A percentile compares a stretch with the other conserved stretches of the same genome.
These are phyloP conservation scores for Drosophila sturtevanti DNA, from an alignment of 1,140 invertebrate genomes.

Conservation along the genomic window DNA sequence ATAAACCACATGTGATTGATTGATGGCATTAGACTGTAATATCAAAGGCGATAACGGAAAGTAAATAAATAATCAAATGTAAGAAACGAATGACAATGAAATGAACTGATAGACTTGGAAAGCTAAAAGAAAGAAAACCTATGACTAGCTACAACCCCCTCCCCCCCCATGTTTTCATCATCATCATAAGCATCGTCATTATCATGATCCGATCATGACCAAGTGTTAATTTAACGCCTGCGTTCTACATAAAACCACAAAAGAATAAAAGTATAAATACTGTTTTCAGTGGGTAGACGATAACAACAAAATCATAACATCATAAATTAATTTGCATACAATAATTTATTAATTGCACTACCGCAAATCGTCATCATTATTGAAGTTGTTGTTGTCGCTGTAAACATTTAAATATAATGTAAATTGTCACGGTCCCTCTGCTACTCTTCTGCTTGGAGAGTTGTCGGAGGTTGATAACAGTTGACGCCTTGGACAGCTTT, in stretches of 20 bases:
- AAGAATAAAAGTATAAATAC: slow-evolving; percentile 1
- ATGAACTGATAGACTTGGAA: slow-evolving; percentile 21
- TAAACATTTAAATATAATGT: slow-evolving; percentile 49
- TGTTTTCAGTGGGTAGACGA: slow-evolving; percentile 22
- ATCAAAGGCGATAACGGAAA: slow-evolving; percentile 46
- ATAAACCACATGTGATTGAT: slow-evolving; percentile 67
- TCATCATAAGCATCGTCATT: too few relatives aligned
- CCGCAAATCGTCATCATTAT: slow-evolving; percentile 19
- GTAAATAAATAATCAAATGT: slow-evolving; percentile 54
- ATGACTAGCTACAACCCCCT: neutral
- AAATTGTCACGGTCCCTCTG: neutral
- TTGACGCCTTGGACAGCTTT: slow-evolving; percentile 10
- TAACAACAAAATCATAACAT: slow-evolving; percentile 36
- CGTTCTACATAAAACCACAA: slow-evolving; percentile 67
- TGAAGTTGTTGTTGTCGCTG: slow-evolving; percentile 13
- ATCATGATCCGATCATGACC: slow-evolving; percentile 1
- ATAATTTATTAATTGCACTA: slow-evolving; percentile 76
- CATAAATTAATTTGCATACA: slow-evolving; percentile 77
- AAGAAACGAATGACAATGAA: slow-evolving; percentile 56
- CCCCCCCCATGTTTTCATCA: neutral
- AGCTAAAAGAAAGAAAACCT: slow-evolving; percentile 45
- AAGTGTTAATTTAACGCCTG: slow-evolving; percentile 67
- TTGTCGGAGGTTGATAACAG: slow-evolving; percentile 10
- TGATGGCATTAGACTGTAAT: slow-evolving; percentile 43
- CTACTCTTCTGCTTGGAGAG: neutral